phyloP scores from a whole-genome alignment of 1,140 invertebrate genomes.

The Solenopsis fugax region DNA sequence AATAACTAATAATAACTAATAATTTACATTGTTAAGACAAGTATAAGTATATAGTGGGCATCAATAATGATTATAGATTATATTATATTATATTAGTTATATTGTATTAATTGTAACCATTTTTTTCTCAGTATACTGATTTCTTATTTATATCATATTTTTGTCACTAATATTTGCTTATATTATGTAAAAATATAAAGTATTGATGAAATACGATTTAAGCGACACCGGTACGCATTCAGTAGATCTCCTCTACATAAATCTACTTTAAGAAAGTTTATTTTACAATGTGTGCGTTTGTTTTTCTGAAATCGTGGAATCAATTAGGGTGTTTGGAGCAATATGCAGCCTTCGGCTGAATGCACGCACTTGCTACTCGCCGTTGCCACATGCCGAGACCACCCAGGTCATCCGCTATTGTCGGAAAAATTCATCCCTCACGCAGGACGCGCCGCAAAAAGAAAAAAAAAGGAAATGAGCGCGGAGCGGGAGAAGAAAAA shows the following conservation, averaged over 20 bases:
- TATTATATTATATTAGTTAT: too few relatives aligned
- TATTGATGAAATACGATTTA: too few relatives aligned
- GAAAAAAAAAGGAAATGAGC: conserved; percentile 25
- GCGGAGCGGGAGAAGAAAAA: conserved; percentile 67
- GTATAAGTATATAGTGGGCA: too few relatives aligned
- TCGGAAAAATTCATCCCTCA: conserved; percentile 63
- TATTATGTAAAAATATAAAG: too few relatives aligned
- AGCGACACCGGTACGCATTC: too few relatives aligned
- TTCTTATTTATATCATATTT: too few relatives aligned
- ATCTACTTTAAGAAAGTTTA: conserved; percentile 7
- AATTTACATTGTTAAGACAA: too few relatives aligned
- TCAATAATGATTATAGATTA: too few relatives aligned
- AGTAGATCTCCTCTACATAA: not conserved
- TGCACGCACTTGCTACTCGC: conserved; percentile 2
- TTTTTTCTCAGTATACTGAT: too few relatives aligned
- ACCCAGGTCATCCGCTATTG: conserved; percentile 3
- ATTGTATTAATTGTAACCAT: too few relatives aligned
- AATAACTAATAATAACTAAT: too few relatives aligned
- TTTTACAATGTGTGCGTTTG: not conserved
- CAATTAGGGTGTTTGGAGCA: conserved; percentile 1
- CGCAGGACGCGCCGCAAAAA: not conserved
- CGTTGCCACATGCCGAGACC: not conserved
- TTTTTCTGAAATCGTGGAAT: not conserved
- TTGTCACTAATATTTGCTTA: too few relatives aligned
- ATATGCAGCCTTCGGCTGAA: conserved; percentile 10